Base-by-base conservation (phyloP, 2,113 vertebrate genomes). In the Campylorhamphus procurvoides region DNA sequence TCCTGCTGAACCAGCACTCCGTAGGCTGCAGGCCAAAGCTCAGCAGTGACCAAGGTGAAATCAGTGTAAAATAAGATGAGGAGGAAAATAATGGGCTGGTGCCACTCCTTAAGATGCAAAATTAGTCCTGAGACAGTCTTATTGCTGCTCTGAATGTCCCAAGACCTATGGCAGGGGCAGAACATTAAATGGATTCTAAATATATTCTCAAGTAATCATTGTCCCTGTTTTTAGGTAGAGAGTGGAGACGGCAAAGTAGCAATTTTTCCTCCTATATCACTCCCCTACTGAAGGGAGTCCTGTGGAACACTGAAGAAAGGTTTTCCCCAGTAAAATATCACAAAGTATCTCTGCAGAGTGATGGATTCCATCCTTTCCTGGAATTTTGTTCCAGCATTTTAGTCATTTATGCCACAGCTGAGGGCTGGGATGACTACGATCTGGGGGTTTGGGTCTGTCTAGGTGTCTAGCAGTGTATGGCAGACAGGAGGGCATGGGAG, bases 271-370 rank as follows among this genome's bases (percentile, higher is more conserved):
- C 20, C 55, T 44, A 42, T 74, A 39, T 67, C 50, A 63, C 40
- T 79, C 27, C 24, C 2, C 1, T 60, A 8, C 20, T 11, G 35
- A 68, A 52, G 23, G 18, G 27, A 60, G 23, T 49, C 53, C 19
- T 37, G 39, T 25, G 5, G 25, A 84, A 9, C 3, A 29, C 0
- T 47, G 50, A 75, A 75, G 81, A 35, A 67, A 66, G 0, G 0
- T 37, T 87, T 82, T 6, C 29, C 7, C 12, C 35, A 31, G 16
- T 8, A 31, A 75, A 84, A 29, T 44, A 87, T 13, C 47, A 64
- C 2, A 1, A 91, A 78, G 3, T 39, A 25, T 42, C 56, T 60
- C 44, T 55, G 31, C 3, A 31, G 58, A 33, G 66, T 39, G 44
- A 50, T 47, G 47, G 29, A 89, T 63, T 56, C 15, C 24, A 33